Evolutionary conservation across 2,797 vertebrate genomes (phyloP).

Genomic region (Rhinoraja longicauda): DNA sequence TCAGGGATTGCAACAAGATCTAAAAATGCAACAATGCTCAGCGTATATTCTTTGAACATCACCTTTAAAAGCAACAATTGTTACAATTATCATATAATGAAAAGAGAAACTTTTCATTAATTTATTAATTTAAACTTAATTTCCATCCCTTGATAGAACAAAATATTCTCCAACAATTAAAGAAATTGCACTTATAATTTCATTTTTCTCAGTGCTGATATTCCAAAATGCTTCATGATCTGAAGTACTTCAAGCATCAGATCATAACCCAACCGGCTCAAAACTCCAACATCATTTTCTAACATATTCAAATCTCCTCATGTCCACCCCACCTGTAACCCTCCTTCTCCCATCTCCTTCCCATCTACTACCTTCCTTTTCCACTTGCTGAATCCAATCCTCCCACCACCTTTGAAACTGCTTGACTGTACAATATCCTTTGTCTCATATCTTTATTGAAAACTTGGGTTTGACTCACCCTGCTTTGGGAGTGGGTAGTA

Average conservation of each 20-base stretch:
- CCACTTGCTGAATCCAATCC: background rate
- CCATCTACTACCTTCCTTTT: background rate
- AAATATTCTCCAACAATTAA: background rate
- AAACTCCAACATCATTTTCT: background rate
- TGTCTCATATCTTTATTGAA: background rate
- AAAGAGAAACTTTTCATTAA: background rate
- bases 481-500: conserved; percentile 68
- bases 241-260: background rate
- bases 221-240: background rate
- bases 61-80: background rate
- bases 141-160: background rate
- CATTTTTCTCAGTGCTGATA: background rate
- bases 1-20: conserved; percentile 73
- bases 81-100: background rate
- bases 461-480: conserved; percentile 48
- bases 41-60: background rate
- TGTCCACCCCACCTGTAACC: background rate
- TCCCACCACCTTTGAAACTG: background rate
- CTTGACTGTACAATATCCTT: background rate
- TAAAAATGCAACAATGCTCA: conserved; percentile 44
- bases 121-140: background rate
- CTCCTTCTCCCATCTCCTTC: background rate
- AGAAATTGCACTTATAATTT: background rate
- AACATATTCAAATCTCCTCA: background rate
- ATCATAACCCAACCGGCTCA: background rate